These are phyloP conservation scores for Scaptodrosophila lebanonensis DNA, from an alignment of 1,140 invertebrate species.

Conservation along the genomic window DNA sequence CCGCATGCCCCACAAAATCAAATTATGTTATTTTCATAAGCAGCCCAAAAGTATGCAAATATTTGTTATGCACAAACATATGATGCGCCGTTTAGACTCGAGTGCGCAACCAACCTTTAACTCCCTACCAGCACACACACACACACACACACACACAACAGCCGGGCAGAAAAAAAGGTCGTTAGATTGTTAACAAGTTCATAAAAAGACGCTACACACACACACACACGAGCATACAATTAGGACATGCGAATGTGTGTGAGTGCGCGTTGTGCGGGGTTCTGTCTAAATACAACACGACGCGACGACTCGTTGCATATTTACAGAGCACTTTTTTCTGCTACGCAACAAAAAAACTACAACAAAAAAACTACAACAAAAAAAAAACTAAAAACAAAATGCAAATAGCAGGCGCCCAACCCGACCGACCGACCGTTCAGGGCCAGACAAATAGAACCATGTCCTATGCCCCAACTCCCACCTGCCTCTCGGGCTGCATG, in stretches of 20 bases:
- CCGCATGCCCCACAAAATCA: too few relatives aligned
- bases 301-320: slow-evolving; percentile 52
- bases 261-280: slow-evolving; percentile 7
- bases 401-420: background rate
- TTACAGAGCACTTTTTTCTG: slow-evolving; percentile 62
- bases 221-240: slow-evolving; percentile 29
- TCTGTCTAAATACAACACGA: slow-evolving; percentile 60
- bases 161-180: slow-evolving; percentile 50
- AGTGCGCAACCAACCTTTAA: slow-evolving; percentile 23
- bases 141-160: slow-evolving; percentile 19
- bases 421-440: too few relatives aligned
- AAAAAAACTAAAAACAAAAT: slow-evolving; percentile 28
- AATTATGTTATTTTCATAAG: slow-evolving; percentile 72
- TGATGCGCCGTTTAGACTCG: slow-evolving; percentile 41
- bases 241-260: slow-evolving; percentile 3
- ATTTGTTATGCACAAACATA: slow-evolving; percentile 63
- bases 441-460: too few relatives aligned
- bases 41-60: slow-evolving; percentile 67
- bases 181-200: slow-evolving; percentile 74
- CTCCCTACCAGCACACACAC: slow-evolving; percentile 21
- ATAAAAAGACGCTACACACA: slow-evolving; percentile 60
- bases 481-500: slow-evolving; percentile 24
- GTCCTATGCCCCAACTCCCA: slow-evolving; percentile 14
- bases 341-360: slow-evolving; percentile 37
- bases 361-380: slow-evolving; percentile 28